Base-by-base conservation (phyloP, 2,888 invertebrate species). In the Apantesis nais region DNA sequence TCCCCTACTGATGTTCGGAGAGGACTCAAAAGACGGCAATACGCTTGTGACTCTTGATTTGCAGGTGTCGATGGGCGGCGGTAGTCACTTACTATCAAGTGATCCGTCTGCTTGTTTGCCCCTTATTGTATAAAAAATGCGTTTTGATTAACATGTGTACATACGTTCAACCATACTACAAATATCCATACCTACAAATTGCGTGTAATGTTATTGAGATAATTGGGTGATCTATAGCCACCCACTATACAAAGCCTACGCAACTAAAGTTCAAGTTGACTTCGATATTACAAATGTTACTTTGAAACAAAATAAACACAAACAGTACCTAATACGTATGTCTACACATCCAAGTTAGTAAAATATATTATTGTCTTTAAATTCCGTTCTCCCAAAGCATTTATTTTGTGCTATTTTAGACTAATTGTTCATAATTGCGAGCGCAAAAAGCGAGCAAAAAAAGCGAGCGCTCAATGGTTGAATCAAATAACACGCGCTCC, bases 231-330 rank as follows among this genome's bases (percentile, higher is more conserved):
- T 22, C 22, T 58, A 19, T 2, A 29, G n/a, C 48, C 48, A 31
- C 44, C 63, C 44, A 31, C 44, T 44, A 31, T n/a, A 34, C 64
- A 48, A 48, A 48, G 48, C 64, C 64, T 48, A 31, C 48, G 48
- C 64, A 34, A 65, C 22, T 31, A n/a, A 48, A 65, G 31, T 52
- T 52, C 14, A 14, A n/a, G 14, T 41, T 48, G 31, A 34, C 16
- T 65, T 34, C 64, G 12, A 29, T 22, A 48, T 48, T 31, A 31
- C 2, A 19, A 44, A 44, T 1, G 44, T 34, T 55, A 55, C 12
- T 14, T 29, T 29, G 14, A 16, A 58, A n/a, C 12, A 48, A 65
- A 65, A 52, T 44, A 65, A 65, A 65, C 34, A 31, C 48, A 52
- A 65, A 48, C 64, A 65, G 12, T 63, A n/a, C n/a, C n/a, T n/a